A percentile compares a stretch with the other conserved stretches of the same genome.
Conservation (phyloP, 2,797 vertebrate species). For the Peromyscus attwateri region DNA sequence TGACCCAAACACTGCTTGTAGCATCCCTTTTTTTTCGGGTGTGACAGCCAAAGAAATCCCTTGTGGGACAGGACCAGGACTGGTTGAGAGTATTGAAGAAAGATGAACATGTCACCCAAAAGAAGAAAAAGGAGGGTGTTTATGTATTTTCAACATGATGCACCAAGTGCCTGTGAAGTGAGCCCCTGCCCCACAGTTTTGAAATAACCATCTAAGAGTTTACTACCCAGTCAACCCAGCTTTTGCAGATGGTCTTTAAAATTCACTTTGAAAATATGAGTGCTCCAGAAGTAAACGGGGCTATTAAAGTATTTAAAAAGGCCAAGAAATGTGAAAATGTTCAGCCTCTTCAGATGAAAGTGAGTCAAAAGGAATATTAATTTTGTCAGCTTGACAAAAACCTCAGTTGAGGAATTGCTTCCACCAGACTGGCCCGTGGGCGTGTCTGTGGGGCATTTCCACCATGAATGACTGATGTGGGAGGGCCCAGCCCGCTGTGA, state of each 20-base stretch:
- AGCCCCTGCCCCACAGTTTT: not conserved
- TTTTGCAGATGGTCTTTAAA: not conserved
- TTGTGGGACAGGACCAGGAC: not conserved
- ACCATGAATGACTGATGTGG: not conserved
- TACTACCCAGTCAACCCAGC: not conserved
- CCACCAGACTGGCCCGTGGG: not conserved
- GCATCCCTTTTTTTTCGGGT: fast-evolving
- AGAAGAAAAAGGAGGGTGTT: not conserved
- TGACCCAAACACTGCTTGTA: too few species aligned
- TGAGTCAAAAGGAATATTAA: not conserved
- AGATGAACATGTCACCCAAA: not conserved
- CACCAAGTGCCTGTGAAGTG: not conserved
- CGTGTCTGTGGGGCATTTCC: not conserved
- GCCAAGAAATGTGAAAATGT: not conserved
- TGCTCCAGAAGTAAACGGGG: not conserved
- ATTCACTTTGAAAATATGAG: not conserved
- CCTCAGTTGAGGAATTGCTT: not conserved
- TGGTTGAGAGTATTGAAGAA: not conserved
- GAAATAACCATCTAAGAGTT: not conserved
- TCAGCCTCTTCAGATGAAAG: not conserved
- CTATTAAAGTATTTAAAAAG: not conserved
- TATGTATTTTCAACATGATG: not conserved
- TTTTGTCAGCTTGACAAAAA: not conserved
- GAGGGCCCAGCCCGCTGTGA: not conserved
- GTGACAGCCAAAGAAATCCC: not conserved